These are phyloP conservation scores for Probosciger aterrimus DNA, from an alignment of 2,113 vertebrate genomes.

Conservation along the genomic window DNA sequence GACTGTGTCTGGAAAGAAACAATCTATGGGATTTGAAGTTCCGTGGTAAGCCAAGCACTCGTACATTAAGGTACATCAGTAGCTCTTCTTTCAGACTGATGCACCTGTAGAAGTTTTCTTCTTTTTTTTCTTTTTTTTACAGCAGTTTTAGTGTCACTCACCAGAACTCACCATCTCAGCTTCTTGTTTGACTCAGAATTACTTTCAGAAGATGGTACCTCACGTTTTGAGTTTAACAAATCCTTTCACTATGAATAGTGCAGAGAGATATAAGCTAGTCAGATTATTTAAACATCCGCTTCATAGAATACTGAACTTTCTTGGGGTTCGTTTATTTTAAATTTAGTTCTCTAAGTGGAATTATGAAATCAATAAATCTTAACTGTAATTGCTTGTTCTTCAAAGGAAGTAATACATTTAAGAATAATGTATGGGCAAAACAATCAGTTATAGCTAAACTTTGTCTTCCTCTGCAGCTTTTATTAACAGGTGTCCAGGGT, in stretches of 20 bases:
- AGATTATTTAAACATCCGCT: conserved; percentile 62
- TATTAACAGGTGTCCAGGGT: conserved; percentile 37
- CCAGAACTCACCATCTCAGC: conserved; percentile 58
- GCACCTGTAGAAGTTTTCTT: conserved; percentile 61
- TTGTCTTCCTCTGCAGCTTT: conserved; percentile 39
- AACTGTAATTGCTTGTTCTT: conserved; percentile 61
- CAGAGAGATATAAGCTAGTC: conserved; percentile 20
- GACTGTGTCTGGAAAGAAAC: conserved; percentile 97
- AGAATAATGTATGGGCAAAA: conserved; percentile 22
- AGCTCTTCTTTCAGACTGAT: conserved; percentile 37
- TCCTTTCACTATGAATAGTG: conserved; percentile 70
- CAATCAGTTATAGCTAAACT: neutral
- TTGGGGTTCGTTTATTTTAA: conserved; percentile 61
- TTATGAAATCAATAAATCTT: conserved; percentile 60
- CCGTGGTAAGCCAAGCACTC: conserved; percentile 84
- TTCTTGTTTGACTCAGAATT: conserved; percentile 69
- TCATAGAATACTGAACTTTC: conserved; percentile 62
- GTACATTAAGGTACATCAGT: conserved; percentile 27
- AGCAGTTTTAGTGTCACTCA: conserved; percentile 54
- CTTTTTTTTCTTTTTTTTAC: conserved; percentile 57
- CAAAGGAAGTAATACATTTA: conserved; percentile 49
- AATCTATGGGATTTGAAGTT: conserved; percentile 95
- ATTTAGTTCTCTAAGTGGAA: conserved; percentile 59
- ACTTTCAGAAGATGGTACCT: conserved; percentile 65
- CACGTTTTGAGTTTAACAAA: conserved; percentile 67